Evolutionary conservation across 1,140 invertebrate species (phyloP).

Genomic region (Tribolium castaneum): DNA sequence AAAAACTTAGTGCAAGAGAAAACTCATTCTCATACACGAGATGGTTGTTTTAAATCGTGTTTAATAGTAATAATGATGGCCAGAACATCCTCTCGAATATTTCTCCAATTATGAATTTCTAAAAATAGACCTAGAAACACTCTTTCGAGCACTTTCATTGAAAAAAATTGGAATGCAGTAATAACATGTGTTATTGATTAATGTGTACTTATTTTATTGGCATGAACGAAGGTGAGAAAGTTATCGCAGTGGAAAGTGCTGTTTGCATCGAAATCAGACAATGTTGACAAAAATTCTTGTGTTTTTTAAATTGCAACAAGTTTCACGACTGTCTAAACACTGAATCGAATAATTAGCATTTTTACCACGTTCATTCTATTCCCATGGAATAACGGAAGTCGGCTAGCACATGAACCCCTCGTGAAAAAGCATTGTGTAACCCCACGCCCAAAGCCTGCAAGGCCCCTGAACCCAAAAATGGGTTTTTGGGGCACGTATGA

Average conservation of each 20-base stretch:
- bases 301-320: background rate
- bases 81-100: background rate
- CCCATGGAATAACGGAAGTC: conserved; percentile 33
- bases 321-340: background rate
- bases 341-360: conserved; percentile 7
- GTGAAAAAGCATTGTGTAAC: conserved; percentile 4
- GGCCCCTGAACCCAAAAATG: background rate
- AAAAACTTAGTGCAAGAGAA: background rate
- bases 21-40: background rate
- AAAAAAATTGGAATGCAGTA: background rate
- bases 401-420: background rate
- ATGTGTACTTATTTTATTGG: background rate
- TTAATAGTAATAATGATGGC: conserved; percentile 2
- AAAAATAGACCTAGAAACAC: conserved; percentile 5
- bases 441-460: background rate
- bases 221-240: conserved; percentile 12
- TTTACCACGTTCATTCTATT: conserved; percentile 36
- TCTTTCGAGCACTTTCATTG: background rate
- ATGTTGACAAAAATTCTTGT: background rate
- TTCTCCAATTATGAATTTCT: conserved; percentile 21
- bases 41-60: background rate
- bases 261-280: background rate
- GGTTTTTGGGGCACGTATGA: background rate
- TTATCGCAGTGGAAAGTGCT: background rate
- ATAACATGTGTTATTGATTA: background rate